Conservation (phyloP, 2,797 vertebrate species). For the Mormyrops attenuatus region DNA sequence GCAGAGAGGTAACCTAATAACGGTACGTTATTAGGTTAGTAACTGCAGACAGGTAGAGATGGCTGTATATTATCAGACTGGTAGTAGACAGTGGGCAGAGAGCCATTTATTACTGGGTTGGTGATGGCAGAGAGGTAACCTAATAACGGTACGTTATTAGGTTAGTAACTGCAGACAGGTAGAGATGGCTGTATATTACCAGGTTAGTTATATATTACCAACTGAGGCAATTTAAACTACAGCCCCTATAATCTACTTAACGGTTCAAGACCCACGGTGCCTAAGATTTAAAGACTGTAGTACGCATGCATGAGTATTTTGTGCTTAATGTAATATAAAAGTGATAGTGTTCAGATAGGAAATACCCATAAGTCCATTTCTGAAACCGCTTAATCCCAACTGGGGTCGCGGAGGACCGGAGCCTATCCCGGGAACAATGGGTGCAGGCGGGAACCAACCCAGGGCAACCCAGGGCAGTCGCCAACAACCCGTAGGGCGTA, state of each 20-base stretch:
- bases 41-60: background rate
- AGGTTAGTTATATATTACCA: background rate
- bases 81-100: background rate
- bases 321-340: background rate
- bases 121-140: background rate
- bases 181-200: background rate
- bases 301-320: slow-evolving; percentile 19
- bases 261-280: slow-evolving; percentile 35
- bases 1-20: background rate
- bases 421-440: too few relatives aligned
- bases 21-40: background rate
- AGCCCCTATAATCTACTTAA: slow-evolving; percentile 39
- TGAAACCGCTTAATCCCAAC: too few relatives aligned
- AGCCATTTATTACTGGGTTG: background rate
- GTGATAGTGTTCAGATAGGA: background rate
- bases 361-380: background rate
- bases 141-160: too few relatives aligned
- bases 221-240: slow-evolving; percentile 6
- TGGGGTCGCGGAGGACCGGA: too few relatives aligned
- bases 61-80: background rate
- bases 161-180: background rate
- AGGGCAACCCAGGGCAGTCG: too few relatives aligned
- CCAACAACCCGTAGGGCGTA: too few relatives aligned
- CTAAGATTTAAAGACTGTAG: slow-evolving; percentile 46
- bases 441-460: too few relatives aligned